Evolutionary conservation across 2,888 invertebrate species (phyloP).

Genomic region (Hoplodrina ambigua): DNA sequence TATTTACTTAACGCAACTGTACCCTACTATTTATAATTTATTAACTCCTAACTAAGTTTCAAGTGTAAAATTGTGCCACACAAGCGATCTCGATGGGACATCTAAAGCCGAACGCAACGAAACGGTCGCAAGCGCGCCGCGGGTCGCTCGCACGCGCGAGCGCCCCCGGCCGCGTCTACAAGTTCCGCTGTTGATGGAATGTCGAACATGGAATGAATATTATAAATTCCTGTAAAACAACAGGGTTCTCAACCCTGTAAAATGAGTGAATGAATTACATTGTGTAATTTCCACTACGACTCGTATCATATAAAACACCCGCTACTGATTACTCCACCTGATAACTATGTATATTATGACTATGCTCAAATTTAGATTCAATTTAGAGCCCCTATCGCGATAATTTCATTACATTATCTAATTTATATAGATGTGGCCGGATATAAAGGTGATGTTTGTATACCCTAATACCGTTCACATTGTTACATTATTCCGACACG

Average conservation of each 20-base stretch:
- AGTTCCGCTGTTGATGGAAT: slow-evolving; percentile 69
- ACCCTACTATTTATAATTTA: slow-evolving; percentile 86
- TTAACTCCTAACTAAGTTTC: slow-evolving; percentile 87
- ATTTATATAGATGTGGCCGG: slow-evolving; percentile 83
- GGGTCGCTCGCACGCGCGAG: slow-evolving; percentile 8
- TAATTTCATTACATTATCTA: slow-evolving; percentile 78
- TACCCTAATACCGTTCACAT: slow-evolving; percentile 81
- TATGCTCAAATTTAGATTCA: slow-evolving; percentile 75
- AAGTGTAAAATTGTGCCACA: slow-evolving; percentile 88
- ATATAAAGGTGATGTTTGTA: slow-evolving; percentile 79
- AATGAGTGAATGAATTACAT: slow-evolving; percentile 70
- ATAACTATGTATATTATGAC: slow-evolving; percentile 75
- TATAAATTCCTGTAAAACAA: slow-evolving; percentile 80
- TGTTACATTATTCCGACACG: slow-evolving; percentile 72
- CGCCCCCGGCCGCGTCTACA: slow-evolving; percentile 47
- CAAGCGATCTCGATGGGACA: slow-evolving; percentile 82
- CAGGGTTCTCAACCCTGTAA: slow-evolving; percentile 81
- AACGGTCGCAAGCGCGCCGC: slow-evolving; percentile 63
- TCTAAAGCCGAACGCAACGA: slow-evolving; percentile 78
- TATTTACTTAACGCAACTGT: slow-evolving; percentile 76
- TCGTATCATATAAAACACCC: slow-evolving; percentile 82
- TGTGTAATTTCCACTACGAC: slow-evolving; percentile 76
- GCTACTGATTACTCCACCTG: slow-evolving; percentile 77
- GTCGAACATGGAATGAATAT: slow-evolving; percentile 74
- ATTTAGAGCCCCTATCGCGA: slow-evolving; percentile 80